phyloP scores from a whole-genome alignment of 2,113 vertebrate species.

The Ramphastos sulfuratus region DNA sequence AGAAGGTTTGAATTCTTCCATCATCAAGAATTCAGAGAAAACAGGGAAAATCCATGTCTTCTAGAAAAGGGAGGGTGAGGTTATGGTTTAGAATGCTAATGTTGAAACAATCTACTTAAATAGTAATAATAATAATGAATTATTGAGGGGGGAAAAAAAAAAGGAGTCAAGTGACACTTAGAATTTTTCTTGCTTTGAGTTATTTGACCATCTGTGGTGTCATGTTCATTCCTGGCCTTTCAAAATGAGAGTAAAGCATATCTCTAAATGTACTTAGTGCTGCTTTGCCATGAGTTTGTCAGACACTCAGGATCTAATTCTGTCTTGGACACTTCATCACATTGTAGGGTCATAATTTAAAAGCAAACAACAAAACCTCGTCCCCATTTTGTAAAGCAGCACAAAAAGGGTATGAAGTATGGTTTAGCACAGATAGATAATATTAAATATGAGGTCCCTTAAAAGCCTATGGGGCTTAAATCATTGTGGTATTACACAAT shows the following conservation, averaged over 20 bases:
- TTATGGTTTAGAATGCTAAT: not conserved
- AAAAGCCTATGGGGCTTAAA: constrained; percentile 35
- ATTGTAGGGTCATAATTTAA: not conserved
- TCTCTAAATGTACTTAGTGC: not conserved
- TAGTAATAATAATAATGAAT: not conserved
- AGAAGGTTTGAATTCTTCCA: not conserved
- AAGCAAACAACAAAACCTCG: not conserved
- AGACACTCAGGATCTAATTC: constrained; percentile 4
- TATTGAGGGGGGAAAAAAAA: not conserved
- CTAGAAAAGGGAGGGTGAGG: fast-evolving
- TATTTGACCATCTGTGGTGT: not conserved
- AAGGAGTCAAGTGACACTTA: not conserved
- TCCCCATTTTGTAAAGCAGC: not conserved
- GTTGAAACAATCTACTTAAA: not conserved
- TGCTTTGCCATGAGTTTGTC: not conserved
- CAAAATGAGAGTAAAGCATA: not conserved
- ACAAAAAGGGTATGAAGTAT: constrained; percentile 10
- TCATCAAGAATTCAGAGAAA: not conserved
- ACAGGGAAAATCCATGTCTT: not conserved
- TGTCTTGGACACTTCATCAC: not conserved
- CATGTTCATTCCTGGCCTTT: not conserved
- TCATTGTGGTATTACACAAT: not conserved
- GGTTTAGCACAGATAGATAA: not conserved
- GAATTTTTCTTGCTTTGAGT: not conserved
- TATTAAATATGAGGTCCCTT: constrained; percentile 30